A percentile compares a stretch with the other conserved stretches of the same genome.
Evolutionary conservation across 2,113 vertebrate genomes (phyloP).

Genomic region (Rafetus swinhoei): DNA sequence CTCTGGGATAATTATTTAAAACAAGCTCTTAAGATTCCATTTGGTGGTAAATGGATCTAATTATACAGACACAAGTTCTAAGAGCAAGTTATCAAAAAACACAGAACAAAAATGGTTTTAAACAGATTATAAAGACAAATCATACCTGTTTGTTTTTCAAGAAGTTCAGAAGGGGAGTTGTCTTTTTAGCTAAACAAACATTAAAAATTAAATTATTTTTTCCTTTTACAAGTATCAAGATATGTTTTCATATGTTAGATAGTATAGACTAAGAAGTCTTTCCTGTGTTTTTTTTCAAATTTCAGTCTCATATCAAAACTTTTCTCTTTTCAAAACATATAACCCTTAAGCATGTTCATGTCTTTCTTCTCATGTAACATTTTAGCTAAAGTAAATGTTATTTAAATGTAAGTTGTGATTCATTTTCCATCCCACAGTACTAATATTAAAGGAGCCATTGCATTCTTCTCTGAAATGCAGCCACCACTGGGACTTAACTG

Average conservation of each 20-base stretch:
- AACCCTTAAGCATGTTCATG: not conserved
- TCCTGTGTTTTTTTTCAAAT: not conserved
- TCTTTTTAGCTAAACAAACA: slow-evolving; percentile 90
- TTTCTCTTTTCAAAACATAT: not conserved
- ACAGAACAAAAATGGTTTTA: not conserved
- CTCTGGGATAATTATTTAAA: not conserved
- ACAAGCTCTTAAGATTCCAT: not conserved
- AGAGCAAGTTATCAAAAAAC: not conserved
- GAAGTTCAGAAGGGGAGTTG: slow-evolving; percentile 96
- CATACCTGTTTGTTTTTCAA: slow-evolving; percentile 98
- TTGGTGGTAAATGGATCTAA: not conserved
- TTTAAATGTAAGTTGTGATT: not conserved
- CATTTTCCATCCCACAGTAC: not conserved
- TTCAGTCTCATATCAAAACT: not conserved
- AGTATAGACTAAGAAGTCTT: not conserved
- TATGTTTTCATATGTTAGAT: not conserved
- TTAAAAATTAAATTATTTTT: slow-evolving; percentile 20
- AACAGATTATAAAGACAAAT: slow-evolving; percentile 11
- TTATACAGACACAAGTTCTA: fast-evolving
- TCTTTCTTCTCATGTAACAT: not conserved
- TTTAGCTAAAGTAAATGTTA: not conserved
- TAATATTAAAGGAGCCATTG: not conserved
- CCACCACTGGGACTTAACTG: not conserved
- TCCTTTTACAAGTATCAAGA: not conserved
- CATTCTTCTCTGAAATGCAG: not conserved